Evolutionary conservation across 2,797 vertebrate species (phyloP), one percentile per base, ranked within the genome.

Genomic region (Falco novaeseelandiae): DNA sequence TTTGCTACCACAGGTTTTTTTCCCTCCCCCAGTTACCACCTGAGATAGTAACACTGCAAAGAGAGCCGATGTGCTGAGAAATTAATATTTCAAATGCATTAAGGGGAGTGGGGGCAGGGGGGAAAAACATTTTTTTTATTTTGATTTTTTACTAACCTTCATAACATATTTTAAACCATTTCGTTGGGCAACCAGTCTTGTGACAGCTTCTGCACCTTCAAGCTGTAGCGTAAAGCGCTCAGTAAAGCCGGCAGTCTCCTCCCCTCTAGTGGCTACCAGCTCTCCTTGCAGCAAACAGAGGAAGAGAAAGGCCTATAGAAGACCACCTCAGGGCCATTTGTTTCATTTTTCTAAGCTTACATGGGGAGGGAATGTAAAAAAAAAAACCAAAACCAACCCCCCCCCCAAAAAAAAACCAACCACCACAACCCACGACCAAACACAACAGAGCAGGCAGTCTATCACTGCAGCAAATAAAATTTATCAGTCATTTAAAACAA

Each of bases 241-340:
- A 49, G 97, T 57, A 98, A 98, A 98, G 97, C 96, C 97, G 97
- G 98, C 98, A 96, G 96, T 98, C 98, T 98, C 98, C 98, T 98
- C 97, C 98, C 98, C 98, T 98, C 98, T 98, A 98, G 98, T 98
- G 98, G 98, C 95, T 98, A 97, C 78, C 97, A 94, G 95, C 96
- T 87, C 93, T 97, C 97, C 97, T 98, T 98, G 97, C 98, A 98
- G 95, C 97, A 83, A 84, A 89, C 78, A 71, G 63, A 74, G 81
- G 91, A 82, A 87, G 96, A 93, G 76, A 89, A 83, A 95, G 95
- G 80, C 89, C 96, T 95, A 42, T 94, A 83, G 80, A 95, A 81
- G 95, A 98, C 95, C 92, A 96, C 95, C 93, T 95, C 91, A 92
- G 95, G 95, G 95, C 95, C 84, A 85, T 91, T 92, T 87, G 89